Conservation (phyloP, 92 coral and sea anemone species). For the Parazoanthus swiftii region DNA sequence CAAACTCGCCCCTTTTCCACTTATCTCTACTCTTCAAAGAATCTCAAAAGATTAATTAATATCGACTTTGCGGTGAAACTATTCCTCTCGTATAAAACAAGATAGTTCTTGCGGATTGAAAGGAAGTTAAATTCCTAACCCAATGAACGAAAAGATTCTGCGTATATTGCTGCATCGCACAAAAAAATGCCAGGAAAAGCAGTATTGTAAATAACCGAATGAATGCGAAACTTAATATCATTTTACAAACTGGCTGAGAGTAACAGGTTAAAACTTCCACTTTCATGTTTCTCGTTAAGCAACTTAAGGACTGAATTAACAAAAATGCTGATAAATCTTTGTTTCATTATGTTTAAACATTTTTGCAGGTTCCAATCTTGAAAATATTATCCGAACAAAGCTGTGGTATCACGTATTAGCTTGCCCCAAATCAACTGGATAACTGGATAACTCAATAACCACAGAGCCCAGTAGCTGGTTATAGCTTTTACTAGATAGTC, state of each 20-base stretch:
- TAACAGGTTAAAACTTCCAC: neutral
- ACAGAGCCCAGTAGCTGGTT: neutral
- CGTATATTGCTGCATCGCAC: neutral
- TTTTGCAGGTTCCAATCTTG: neutral
- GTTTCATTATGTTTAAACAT: neutral
- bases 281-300: neutral
- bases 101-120: neutral
- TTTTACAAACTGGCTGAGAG: neutral
- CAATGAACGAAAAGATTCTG: neutral
- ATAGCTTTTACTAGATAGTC: neutral
- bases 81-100: neutral
- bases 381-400: neutral
- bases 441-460: neutral
- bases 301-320: neutral
- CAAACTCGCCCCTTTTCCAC: neutral
- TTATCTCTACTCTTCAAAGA: conserved; percentile 24
- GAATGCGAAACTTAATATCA: neutral
- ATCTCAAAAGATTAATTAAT: conserved; percentile 31
- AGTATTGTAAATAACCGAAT: neutral
- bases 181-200: neutral
- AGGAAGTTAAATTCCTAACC: neutral
- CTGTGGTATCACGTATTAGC: too few relatives aligned
- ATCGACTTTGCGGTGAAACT: neutral
- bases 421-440: too few relatives aligned
- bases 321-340: neutral